Conservation (phyloP, 1,140 invertebrate genomes). For the Trichonephila inaurata region DNA sequence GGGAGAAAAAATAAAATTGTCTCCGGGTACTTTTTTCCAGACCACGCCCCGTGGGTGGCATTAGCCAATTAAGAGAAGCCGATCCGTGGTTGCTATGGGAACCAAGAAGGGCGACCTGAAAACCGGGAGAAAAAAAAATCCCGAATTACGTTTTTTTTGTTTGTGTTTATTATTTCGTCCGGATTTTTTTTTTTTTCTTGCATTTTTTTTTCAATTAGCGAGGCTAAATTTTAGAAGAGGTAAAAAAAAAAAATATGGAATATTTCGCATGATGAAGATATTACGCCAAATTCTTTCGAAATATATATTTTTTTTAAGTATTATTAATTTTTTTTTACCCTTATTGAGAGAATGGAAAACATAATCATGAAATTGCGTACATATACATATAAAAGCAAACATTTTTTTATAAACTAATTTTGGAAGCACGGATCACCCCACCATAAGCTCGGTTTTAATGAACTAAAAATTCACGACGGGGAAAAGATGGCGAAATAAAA, state of each 20-base stretch:
- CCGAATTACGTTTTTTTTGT: not conserved
- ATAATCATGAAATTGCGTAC: constrained; percentile 15
- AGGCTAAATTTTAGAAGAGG: constrained; percentile 14
- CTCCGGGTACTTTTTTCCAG: constrained; percentile 70
- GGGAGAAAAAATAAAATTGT: constrained; percentile 42
- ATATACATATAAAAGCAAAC: constrained; percentile 6
- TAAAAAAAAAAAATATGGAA: not conserved
- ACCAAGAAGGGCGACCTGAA: constrained; percentile 40
- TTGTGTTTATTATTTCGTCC: constrained; percentile 9
- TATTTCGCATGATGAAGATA: constrained; percentile 3
- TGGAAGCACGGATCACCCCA: not conserved
- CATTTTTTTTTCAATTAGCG: constrained; percentile 47
- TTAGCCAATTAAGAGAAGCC: constrained; percentile 58
- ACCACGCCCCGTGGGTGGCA: constrained; percentile 63
- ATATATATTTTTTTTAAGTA: not conserved
- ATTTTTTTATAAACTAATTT: constrained; percentile 31
- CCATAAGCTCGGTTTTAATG: constrained; percentile 27
- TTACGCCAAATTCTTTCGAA: not conserved
- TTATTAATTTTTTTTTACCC: not conserved
- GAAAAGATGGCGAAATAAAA: not conserved
- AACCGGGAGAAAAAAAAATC: constrained; percentile 43
- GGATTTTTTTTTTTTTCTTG: not conserved
- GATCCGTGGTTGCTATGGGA: constrained; percentile 6
- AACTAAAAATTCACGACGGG: constrained; percentile 20
- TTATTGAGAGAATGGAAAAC: constrained; percentile 4